Conservation (phyloP, 2,888 invertebrate genomes). For the Sesia apiformis region DNA sequence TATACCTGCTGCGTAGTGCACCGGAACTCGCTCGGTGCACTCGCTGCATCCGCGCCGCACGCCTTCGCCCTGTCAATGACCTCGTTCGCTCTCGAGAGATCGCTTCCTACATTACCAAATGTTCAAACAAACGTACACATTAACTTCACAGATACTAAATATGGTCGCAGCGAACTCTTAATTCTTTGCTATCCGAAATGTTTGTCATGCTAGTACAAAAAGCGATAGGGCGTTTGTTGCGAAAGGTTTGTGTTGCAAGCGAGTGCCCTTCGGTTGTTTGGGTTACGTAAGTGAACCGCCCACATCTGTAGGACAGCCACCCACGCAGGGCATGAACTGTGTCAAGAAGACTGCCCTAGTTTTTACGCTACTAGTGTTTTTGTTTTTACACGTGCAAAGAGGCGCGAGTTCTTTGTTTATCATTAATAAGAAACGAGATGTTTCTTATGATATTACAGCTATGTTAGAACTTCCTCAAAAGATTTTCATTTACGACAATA, state of each 20-base stretch:
- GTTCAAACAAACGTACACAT: neutral
- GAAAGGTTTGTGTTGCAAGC: constrained; percentile 53
- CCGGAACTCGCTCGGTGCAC: constrained; percentile 70
- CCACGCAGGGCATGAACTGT: constrained; percentile 57
- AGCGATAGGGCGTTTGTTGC: constrained; percentile 45
- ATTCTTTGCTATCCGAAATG: constrained; percentile 8
- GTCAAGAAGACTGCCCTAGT: constrained; percentile 62
- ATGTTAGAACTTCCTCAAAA: no score
- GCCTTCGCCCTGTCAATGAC: constrained; percentile 64
- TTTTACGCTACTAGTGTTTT: constrained; percentile 35
- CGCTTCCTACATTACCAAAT: neutral
- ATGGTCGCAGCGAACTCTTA: neutral
- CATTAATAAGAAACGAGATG: neutral
- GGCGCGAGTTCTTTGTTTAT: neutral
- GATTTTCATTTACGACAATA: no score
- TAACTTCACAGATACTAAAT: neutral
- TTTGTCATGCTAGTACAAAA: constrained; percentile 13
- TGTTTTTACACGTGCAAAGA: constrained; percentile 27
- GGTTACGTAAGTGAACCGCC: constrained; percentile 60
- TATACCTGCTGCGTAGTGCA: constrained; percentile 71
- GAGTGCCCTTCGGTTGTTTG: constrained; percentile 63
- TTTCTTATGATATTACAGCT: no score
- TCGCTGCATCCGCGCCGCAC: constrained; percentile 64
- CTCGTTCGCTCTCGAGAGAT: constrained; percentile 18
- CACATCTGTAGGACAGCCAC: constrained; percentile 55